phyloP scores from a whole-genome alignment of 2,888 invertebrate genomes.

The Troides helena region DNA sequence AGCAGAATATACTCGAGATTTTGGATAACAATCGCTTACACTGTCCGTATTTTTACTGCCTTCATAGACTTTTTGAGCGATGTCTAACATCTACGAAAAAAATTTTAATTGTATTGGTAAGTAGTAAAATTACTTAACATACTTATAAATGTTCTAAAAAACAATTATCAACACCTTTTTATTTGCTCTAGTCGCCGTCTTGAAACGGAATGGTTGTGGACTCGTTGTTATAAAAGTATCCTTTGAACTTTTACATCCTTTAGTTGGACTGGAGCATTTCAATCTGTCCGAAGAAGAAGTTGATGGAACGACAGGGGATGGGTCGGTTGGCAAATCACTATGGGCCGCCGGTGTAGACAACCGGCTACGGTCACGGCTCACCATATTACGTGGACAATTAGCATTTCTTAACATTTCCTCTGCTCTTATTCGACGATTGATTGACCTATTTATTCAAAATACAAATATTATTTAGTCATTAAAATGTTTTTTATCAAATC shows the following conservation, averaged over 20 bases:
- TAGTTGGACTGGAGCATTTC: constrained; percentile 57
- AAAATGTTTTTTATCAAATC: too few species aligned
- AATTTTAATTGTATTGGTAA: not conserved
- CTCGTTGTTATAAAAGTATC: constrained; percentile 77
- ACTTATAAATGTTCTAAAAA: not conserved
- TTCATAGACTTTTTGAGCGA: constrained; percentile 63
- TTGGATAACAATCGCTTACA: constrained; percentile 47
- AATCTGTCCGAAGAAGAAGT: constrained; percentile 56
- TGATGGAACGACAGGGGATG: constrained; percentile 63
- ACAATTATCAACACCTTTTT: constrained; percentile 56
- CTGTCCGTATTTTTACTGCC: constrained; percentile 60
- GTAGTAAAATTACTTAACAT: too few species aligned
- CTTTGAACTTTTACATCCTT: constrained; percentile 52
- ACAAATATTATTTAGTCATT: not conserved
- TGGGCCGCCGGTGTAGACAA: constrained; percentile 72
- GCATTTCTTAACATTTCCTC: constrained; percentile 85
- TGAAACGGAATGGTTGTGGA: constrained; percentile 76
- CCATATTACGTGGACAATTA: constrained; percentile 85
- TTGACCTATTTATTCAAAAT: constrained; percentile 58
- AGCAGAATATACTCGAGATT: constrained; percentile 69
- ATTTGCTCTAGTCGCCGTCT: constrained; percentile 71
- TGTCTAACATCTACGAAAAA: constrained; percentile 60
- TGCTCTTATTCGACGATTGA: constrained; percentile 84
- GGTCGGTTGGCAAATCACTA: constrained; percentile 71
- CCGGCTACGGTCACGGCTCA: constrained; percentile 79